Conservation (phyloP, 2,888 invertebrate species). For the Augiades crinisus region DNA sequence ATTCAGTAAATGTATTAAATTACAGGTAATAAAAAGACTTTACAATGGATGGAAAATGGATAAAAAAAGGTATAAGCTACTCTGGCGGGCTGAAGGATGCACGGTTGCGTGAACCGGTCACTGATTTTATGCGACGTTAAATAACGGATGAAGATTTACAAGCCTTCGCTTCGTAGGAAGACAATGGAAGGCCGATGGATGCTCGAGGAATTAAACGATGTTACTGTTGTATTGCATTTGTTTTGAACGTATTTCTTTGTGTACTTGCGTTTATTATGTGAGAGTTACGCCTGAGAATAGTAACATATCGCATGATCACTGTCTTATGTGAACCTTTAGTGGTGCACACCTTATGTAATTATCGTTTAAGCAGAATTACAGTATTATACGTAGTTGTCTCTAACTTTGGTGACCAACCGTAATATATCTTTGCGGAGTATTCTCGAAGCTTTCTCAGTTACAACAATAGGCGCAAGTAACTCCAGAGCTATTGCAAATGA, state of each 20-base stretch:
- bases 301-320: too few relatives aligned
- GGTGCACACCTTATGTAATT: too few relatives aligned
- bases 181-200: conserved; percentile 22
- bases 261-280: background rate
- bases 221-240: conserved; percentile 1
- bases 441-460: too few relatives aligned
- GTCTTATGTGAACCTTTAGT: too few relatives aligned
- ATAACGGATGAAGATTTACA: conserved; percentile 49
- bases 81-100: conserved; percentile 44
- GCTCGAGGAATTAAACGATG: conserved; percentile 10
- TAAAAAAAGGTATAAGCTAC: conserved; percentile 25
- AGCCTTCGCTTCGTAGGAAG: conserved; percentile 27
- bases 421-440: too few relatives aligned
- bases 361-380: too few relatives aligned
- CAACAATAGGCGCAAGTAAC: too few relatives aligned
- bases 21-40: conserved; percentile 61
- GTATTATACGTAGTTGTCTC: too few relatives aligned
- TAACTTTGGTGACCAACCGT: too few relatives aligned
- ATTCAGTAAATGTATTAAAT: conserved; percentile 69
- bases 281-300: too few relatives aligned
- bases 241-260: background rate
- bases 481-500: too few relatives aligned
- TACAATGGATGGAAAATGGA: conserved; percentile 52
- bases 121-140: conserved; percentile 60
- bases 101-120: conserved; percentile 40